Base-by-base conservation (phyloP, 2,888 invertebrate species). In the Elysia crispata region DNA sequence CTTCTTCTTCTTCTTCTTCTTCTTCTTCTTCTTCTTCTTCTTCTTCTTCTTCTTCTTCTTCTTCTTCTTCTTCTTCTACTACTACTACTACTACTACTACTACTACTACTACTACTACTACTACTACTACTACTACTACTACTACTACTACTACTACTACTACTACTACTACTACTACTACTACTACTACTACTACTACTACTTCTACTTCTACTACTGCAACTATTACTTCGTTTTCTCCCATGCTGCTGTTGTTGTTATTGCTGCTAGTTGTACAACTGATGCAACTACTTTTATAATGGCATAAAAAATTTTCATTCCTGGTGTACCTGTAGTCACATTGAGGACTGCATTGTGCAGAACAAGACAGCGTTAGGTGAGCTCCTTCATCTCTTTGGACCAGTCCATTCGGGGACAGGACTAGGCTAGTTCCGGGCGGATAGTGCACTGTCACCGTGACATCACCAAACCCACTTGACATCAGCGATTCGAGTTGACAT, bases 351-450 rank as follows among this genome's bases (percentile, higher is more conserved):
- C 80, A 80, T 50, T 76, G 76, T n/a, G 80, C 69, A 31, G 1
- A 1, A 41, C 80, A 80, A 0, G 70, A 30, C 30, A 80, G 50
- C 3, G 62, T 30, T 8, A 80, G 69, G 23, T 69, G 28, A 18
- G 75, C 76, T 20, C 76, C 76, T 28, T 76, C 80, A 0, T 49
- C 57, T 15, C 25, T 50, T 23, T 80, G 69, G 1, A 80, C 70
- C 20, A 75, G 57, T 15, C 80, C 80, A 20, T 70, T 76, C 1
- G 80, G 80, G 1, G 76, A 49, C 60, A 76, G 75, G 62, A 76
- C 20, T 11, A 80, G 41, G 50, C 75, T 80, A 1, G 80, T 76
- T 57, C 76, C 76, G 3, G 80, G 80, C 13, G 75, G 75, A 15
- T 64, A 80, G 18, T 25, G 31, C 1, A 80, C 76, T 6, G 69